These are phyloP conservation scores for Drosophila kepulauana DNA, from an alignment of 1,140 invertebrate species.

Conservation along the genomic window DNA sequence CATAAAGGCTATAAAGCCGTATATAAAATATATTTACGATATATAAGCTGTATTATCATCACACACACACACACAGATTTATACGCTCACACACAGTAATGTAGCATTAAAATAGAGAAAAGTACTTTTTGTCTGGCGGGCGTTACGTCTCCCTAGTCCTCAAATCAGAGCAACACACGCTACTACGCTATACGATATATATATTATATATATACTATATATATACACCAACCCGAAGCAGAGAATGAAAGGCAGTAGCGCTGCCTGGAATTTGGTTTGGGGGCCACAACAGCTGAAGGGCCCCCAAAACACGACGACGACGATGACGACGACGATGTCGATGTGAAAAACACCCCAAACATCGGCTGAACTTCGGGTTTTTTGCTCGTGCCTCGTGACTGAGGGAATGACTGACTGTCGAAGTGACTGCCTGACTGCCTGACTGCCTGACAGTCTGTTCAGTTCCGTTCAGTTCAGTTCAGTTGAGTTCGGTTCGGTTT, in stretches of 20 bases:
- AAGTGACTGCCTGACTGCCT: neutral
- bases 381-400: conserved; percentile 8
- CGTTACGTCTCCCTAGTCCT: conserved; percentile 36
- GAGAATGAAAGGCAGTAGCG: conserved; percentile 25
- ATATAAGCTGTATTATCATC: conserved; percentile 30
- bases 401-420: neutral
- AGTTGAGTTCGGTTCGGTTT: neutral
- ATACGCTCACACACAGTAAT: conserved; percentile 5
- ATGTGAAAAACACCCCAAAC: conserved; percentile 69
- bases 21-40: conserved; percentile 43
- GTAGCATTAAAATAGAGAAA: conserved; percentile 37
- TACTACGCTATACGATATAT: neutral
- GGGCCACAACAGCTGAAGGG: conserved; percentile 38
- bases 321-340: neutral
- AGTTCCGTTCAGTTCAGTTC: too few species aligned
- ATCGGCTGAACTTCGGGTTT: conserved; percentile 59
- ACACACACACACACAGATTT: conserved; percentile 15
- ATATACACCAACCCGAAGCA: conserved; percentile 14
- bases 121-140: conserved; percentile 26
- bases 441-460: conserved; percentile 28
- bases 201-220: neutral
- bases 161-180: conserved; percentile 22
- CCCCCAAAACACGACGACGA: conserved; percentile 5
- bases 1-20: conserved; percentile 3
- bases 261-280: conserved; percentile 19